Evolutionary conservation across 2,113 vertebrate species (phyloP).

Genomic region (Lasiurus borealis): DNA sequence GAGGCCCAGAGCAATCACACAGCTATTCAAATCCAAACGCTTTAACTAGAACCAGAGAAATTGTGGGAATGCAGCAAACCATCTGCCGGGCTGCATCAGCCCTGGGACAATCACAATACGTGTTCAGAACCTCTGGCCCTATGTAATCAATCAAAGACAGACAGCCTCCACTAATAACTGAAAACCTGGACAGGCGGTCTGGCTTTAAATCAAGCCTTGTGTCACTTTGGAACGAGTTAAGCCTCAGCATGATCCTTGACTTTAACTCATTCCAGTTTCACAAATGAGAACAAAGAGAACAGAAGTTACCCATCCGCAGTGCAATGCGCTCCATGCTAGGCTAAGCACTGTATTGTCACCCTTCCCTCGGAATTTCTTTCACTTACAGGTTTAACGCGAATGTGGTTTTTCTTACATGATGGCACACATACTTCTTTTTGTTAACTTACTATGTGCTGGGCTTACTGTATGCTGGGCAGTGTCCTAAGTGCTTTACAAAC

Average conservation of each 20-base stretch:
- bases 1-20: neutral
- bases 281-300: slow-evolving; percentile 71
- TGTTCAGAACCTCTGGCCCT: slow-evolving; percentile 55
- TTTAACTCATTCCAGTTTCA: slow-evolving; percentile 73
- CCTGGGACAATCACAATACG: slow-evolving; percentile 61
- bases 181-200: slow-evolving; percentile 9
- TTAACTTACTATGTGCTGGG: neutral
- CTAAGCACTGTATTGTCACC: neutral
- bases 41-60: slow-evolving; percentile 38
- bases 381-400: neutral
- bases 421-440: neutral
- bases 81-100: neutral
- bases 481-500: slow-evolving; percentile 21
- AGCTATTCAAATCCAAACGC: slow-evolving; percentile 18
- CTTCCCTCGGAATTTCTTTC: neutral
- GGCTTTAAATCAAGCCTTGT: slow-evolving; percentile 53
- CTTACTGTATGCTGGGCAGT: neutral
- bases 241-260: slow-evolving; percentile 67
- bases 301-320: neutral
- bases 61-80: slow-evolving; percentile 25
- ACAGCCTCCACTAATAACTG: slow-evolving; percentile 56
- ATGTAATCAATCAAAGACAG: slow-evolving; percentile 70
- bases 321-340: neutral
- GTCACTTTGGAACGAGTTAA: slow-evolving; percentile 61
- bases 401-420: neutral